Evolutionary conservation across 1,140 invertebrate species (phyloP), one percentile per base, ranked within the genome.

Genomic region (Phortica variegata): DNA sequence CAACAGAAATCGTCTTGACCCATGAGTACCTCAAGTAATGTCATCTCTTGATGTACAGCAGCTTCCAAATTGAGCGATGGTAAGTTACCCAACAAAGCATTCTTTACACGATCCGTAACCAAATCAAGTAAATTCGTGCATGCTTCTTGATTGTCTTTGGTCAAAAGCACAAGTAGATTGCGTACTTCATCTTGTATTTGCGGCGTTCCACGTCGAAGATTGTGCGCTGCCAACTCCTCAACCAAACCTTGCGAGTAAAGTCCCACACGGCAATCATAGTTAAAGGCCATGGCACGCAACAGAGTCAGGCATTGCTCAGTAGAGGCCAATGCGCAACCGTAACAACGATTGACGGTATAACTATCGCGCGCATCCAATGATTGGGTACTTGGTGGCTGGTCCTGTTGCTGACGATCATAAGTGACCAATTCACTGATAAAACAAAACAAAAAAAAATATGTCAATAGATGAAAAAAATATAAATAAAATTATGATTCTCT

Each of bases 1-100:
- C 95, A 98, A 74, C 94, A 97, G 0, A 88, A 85, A 61, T 98
- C 95, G 66, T 97, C 90, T 55, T 93, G 91, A 56, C 93, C 87
- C 0, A 97, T 84, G 7, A 95, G 81, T 2, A 88, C 88, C 0
- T 92, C 89, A 18, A 98, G 77, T 2, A 98, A 74, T 3, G 92
- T 83, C 71, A 98, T 93, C 78, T 95, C 92, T 72, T 93, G 87
- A 32, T 93, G 77, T 46, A 91, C 83, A 44, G 91, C 83, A 50
- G 87, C 79, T 62, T 89, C 88, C 61, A 91, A 70, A 65, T 91
- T 89, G 6, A 85, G 82, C n/a, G 60, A 75, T 70, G 74, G 74
- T 43, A 76, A 69, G 2, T 65, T 54, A 10, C 88, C 87, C 61
- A 84, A 81, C 1, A 91, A 70, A 7, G 87, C 86, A 45, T 89